Evolutionary conservation across 1,140 invertebrate genomes (phyloP), one percentile per base, ranked within the genome.

Genomic region (Hetaerina americana): DNA sequence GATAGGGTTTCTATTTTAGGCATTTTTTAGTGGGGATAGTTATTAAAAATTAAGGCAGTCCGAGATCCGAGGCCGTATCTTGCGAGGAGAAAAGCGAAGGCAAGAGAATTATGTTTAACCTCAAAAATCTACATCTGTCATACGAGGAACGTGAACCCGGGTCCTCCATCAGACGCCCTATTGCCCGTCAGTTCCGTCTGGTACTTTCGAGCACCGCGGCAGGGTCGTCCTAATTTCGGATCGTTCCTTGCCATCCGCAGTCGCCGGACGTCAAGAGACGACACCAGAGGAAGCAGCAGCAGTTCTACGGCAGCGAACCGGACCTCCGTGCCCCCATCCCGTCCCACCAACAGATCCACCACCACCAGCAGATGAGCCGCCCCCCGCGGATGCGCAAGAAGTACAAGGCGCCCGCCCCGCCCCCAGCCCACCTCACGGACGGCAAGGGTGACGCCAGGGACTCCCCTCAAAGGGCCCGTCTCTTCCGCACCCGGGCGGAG

Each of bases 301-400:
- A 66, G 15, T 83, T 83, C 74, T 91, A 88, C 77, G 89, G 86
- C 18, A 91, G 89, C 68, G 90, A 91, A 78, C 90, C 90, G 6
- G 89, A 92, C 78, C 78, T 92, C 5, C 77, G 84, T 24, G 82
- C 79, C 66, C 76, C 77, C 5, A 72, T 72, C 68, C 72, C 70
- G 6, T 72, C 75, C 66, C 71, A 72, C 31, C 49, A 29, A 24
- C 27, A 24, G 28, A 66, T 29, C 26, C 69, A 68, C 66, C 68
- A 26, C 22, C n/a, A 6, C 26, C 28, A 25, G 18, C 10, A 69
- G n/a, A 6, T 27, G 27, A 31, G 18, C 24, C 49, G 24, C 6
- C 31, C 28, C 8, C 70, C 31, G 18, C 31, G 40, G 24, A 71
- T 68, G 66, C 77, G 78, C 70, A 82, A 82, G 74, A 82, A 82